Base-by-base conservation (phyloP, 1,140 invertebrate genomes). In the Leptinotarsa defecta region DNA sequence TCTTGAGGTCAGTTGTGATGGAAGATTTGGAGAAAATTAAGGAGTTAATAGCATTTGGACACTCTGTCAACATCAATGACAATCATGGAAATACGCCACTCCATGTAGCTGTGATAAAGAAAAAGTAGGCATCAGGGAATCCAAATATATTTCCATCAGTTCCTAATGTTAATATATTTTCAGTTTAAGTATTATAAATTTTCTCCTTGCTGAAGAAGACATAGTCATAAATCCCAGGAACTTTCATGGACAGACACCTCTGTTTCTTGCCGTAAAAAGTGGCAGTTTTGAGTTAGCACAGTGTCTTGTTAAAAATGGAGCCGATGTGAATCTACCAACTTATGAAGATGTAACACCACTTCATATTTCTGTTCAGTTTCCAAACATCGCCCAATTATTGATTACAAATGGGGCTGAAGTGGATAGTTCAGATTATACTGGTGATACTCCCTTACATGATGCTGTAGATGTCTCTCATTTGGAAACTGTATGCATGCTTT, bases 401-500 rank as follows among this genome's bases (percentile, higher is more conserved):
- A 78, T 80, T 19, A 67, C 61, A 43, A 68, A 69, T 67, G 78
- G 77, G 15, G 78, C 78, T n/a, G 62, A 78, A 13, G 49, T 78
- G 1, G 43, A 80, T 67, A 74, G 73, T 52, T 57, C 34, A 48
- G 76, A 76, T 76, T 74, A 76, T 78, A 78, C 73, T 1, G 76
- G 69, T 43, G 73, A 77, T 61, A 78, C 77, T 13, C 76, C 77
- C 8, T 67, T 80, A 43, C 76, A 78, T 67, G 74, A 74, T 5
- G 78, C 78, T 17, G 64, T 78, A n/a, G 57, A 15, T 27, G 48
- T 68, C 19, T 62, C 34, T 11, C 63, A 49, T 64, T 49, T 80
- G n/a, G 76, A 80, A 76, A 71, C 48, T 65, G 72, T 80, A 48
- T 78, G 78, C 68, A 76, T 78, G 77, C 69, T 80, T 20, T 62